phyloP scores from a whole-genome alignment of 2,888 invertebrate genomes.

The Parnassius orleans region DNA sequence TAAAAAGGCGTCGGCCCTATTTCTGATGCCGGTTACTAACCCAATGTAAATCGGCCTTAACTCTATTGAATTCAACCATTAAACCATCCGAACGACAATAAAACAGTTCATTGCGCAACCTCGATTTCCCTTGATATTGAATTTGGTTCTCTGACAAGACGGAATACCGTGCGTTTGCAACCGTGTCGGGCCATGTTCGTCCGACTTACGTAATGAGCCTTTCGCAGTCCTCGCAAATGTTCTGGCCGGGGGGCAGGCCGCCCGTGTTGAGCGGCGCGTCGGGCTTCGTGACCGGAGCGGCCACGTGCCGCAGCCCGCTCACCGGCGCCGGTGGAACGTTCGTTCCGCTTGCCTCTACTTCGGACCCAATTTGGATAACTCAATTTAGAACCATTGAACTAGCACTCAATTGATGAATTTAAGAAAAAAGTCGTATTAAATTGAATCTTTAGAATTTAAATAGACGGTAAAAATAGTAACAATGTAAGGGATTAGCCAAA shows the following conservation, averaged over 20 bases:
- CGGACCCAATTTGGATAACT: slow-evolving; percentile 47
- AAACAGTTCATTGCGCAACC: too few relatives aligned
- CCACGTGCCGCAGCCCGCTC: slow-evolving; percentile 85
- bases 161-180: slow-evolving; percentile 71
- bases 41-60: slow-evolving; percentile 12
- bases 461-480: too few relatives aligned
- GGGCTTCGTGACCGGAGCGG: slow-evolving; percentile 86
- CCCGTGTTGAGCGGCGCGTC: slow-evolving; percentile 83
- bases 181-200: slow-evolving; percentile 83
- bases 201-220: slow-evolving; percentile 98
- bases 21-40: too few relatives aligned
- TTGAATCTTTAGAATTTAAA: too few relatives aligned
- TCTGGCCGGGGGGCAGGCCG: slow-evolving; percentile 92
- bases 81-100: too few relatives aligned
- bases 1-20: too few relatives aligned
- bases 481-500: too few relatives aligned
- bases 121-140: neutral
- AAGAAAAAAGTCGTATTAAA: too few relatives aligned
- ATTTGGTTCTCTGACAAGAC: neutral
- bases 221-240: slow-evolving; percentile 98
- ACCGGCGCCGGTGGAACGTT: slow-evolving; percentile 68
- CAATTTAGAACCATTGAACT: neutral
- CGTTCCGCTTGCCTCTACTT: slow-evolving; percentile 54
- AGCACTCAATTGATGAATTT: too few relatives aligned
- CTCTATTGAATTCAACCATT: neutral